Evolutionary conservation across 1,140 invertebrate species (phyloP).

Genomic region (Drosophila guanche): DNA sequence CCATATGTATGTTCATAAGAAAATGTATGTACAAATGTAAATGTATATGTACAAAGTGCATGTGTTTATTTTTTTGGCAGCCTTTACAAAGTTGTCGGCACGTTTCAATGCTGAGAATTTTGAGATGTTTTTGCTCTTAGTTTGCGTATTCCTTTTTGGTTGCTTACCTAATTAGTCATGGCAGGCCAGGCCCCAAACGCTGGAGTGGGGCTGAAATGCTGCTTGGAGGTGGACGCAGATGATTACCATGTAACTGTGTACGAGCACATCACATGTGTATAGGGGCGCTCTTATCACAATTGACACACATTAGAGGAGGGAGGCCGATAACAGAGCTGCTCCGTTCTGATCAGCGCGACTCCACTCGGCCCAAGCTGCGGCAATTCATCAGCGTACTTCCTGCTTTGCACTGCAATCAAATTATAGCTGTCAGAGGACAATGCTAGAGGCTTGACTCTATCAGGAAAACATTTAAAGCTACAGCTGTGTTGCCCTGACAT

Average conservation of each 20-base stretch:
- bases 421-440: too few species aligned
- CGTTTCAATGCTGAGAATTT: slow-evolving; percentile 72
- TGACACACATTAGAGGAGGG: slow-evolving; percentile 65
- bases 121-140: slow-evolving; percentile 41
- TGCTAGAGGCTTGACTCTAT: too few species aligned
- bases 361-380: slow-evolving; percentile 9
- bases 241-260: not conserved
- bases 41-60: slow-evolving; percentile 28
- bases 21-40: slow-evolving; percentile 1
- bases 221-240: not conserved
- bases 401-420: slow-evolving; percentile 5
- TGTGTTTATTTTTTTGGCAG: slow-evolving; percentile 48
- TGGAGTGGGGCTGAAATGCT: slow-evolving; percentile 3
- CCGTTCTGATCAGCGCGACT: slow-evolving; percentile 19
- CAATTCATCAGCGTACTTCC: slow-evolving; percentile 35
- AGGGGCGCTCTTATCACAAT: slow-evolving; percentile 55
- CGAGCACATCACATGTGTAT: slow-evolving; percentile 10
- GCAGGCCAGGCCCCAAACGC: slow-evolving; percentile 20
- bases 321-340: slow-evolving; percentile 2
- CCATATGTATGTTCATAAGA: too few species aligned
- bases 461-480: too few species aligned
- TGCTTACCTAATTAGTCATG: slow-evolving; percentile 78
- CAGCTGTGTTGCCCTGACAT: not conserved
- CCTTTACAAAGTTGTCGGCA: slow-evolving; percentile 77
- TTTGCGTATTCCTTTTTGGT: slow-evolving; percentile 53